A percentile compares a stretch with the other conserved stretches of the same genome.
phyloP scores from a whole-genome alignment of 2,113 vertebrate genomes.

The Pungitius pungitius region DNA sequence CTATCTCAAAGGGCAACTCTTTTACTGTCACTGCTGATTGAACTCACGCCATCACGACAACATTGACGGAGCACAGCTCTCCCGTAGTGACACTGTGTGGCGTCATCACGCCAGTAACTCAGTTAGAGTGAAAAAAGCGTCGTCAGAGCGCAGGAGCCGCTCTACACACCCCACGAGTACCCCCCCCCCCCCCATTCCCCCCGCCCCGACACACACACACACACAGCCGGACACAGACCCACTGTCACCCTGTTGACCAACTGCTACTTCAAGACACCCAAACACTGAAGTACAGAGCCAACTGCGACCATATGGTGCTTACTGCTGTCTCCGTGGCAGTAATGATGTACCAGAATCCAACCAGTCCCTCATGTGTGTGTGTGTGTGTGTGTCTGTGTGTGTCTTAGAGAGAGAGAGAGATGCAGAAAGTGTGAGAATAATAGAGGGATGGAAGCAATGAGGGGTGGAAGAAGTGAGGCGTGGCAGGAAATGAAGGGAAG shows the following conservation, averaged over 20 bases:
- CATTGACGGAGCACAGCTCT: neutral
- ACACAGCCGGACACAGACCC: neutral
- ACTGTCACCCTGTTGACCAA: constrained; percentile 32
- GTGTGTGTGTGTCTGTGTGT: constrained; percentile 6
- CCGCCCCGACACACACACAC: neutral
- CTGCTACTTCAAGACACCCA: constrained; percentile 27
- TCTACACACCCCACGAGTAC: neutral
- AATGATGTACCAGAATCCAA: neutral
- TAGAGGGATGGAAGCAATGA: constrained; percentile 11
- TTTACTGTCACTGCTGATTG: neutral
- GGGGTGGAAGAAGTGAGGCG: constrained; percentile 13
- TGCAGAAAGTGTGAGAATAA: neutral
- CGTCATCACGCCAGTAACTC: constrained; percentile 3
- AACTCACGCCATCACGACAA: neutral
- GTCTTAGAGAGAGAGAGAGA: constrained; percentile 8
- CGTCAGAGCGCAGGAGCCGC: constrained; percentile 15
- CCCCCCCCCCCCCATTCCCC: neutral
- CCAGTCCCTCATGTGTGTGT: neutral
- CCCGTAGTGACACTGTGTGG: neutral
- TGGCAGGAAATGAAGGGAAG: constrained; percentile 18
- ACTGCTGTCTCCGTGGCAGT: constrained; percentile 46
- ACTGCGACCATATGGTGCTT: constrained; percentile 40
- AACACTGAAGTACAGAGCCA: constrained; percentile 34
- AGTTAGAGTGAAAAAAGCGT: constrained; percentile 12
- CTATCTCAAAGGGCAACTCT: neutral